phyloP scores from a whole-genome alignment of 2,888 invertebrate species.

The Trichopoda pennipes region DNA sequence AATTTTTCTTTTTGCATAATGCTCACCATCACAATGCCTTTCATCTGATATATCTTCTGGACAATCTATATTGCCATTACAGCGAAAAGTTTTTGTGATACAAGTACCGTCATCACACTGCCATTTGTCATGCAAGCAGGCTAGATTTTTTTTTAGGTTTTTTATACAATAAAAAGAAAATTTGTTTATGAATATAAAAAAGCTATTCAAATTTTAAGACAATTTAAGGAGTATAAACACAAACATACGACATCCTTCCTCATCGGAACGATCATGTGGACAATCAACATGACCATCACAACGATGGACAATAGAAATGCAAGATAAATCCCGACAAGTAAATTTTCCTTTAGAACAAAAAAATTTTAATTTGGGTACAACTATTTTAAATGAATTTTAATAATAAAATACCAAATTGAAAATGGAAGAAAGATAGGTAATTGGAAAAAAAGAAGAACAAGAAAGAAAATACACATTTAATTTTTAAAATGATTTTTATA shows the following conservation, averaged over 20 bases:
- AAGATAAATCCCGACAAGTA: slow-evolving; percentile 88
- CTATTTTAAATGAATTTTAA: slow-evolving; percentile 57
- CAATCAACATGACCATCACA: slow-evolving; percentile 90
- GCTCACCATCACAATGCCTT: slow-evolving; percentile 83
- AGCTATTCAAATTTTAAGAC: not conserved
- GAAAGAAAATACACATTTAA: slow-evolving; percentile 42
- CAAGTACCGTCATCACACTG: slow-evolving; percentile 88
- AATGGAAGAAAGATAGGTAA: slow-evolving; percentile 11
- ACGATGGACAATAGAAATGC: slow-evolving; percentile 85
- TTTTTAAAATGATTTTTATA: slow-evolving; percentile 3
- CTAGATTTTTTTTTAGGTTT: slow-evolving; percentile 80
- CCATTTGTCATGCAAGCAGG: slow-evolving; percentile 86
- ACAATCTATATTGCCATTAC: slow-evolving; percentile 87
- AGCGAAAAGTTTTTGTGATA: slow-evolving; percentile 83
- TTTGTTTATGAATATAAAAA: slow-evolving; percentile 8
- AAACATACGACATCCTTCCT: slow-evolving; percentile 85
- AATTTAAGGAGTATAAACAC: slow-evolving; percentile 50
- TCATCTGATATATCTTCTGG: slow-evolving; percentile 88
- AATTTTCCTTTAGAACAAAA: slow-evolving; percentile 83
- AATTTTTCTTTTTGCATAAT: not conserved
- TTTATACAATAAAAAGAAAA: slow-evolving; percentile 15
- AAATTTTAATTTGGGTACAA: slow-evolving; percentile 78
- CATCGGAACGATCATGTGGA: slow-evolving; percentile 84
- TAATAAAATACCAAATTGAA: not conserved
- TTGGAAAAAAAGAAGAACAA: slow-evolving; percentile 28